phyloP scores from a whole-genome alignment of 2,113 vertebrate species.

The Phoxinus phoxinus region DNA sequence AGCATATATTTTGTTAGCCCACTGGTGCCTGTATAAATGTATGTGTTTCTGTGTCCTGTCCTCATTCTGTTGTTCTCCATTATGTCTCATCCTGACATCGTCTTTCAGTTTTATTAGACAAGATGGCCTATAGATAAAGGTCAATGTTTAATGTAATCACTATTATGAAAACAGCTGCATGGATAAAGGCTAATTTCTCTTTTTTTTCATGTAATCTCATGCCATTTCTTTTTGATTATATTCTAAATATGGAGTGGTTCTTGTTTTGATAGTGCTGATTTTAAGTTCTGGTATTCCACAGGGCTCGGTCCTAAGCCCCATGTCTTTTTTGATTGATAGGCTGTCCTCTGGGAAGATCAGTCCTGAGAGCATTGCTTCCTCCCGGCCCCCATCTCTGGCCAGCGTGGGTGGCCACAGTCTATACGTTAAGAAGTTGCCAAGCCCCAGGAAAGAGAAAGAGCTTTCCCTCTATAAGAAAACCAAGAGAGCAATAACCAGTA shows the following conservation, averaged over 20 bases:
- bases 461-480: constrained; percentile 98
- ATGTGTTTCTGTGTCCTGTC: constrained; percentile 40
- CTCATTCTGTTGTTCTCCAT: constrained; percentile 52
- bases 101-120: constrained; percentile 38
- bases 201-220: neutral
- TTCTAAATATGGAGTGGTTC: neutral
- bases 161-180: neutral
- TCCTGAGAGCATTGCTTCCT: constrained; percentile 93
- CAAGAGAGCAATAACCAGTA: constrained; percentile 96
- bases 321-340: constrained; percentile 74
- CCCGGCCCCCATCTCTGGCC: constrained; percentile 90
- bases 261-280: constrained; percentile 14
- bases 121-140: constrained; percentile 20
- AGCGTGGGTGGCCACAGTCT: constrained; percentile 88
- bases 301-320: constrained; percentile 32
- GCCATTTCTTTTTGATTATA: neutral
- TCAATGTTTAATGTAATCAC: constrained; percentile 14
- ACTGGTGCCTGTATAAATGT: constrained; percentile 23
- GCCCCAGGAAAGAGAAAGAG: constrained; percentile 91
- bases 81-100: constrained; percentile 47
- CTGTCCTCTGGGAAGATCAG: constrained; percentile 98
- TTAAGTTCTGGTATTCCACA: neutral
- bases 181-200: neutral
- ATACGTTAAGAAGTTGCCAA: constrained; percentile 89
- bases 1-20: constrained; percentile 15